Percentiles rank a stretch among this genome's conserved stretches.
phyloP scores from a whole-genome alignment of 2,797 vertebrate genomes.

The Acanthiza pusilla region DNA sequence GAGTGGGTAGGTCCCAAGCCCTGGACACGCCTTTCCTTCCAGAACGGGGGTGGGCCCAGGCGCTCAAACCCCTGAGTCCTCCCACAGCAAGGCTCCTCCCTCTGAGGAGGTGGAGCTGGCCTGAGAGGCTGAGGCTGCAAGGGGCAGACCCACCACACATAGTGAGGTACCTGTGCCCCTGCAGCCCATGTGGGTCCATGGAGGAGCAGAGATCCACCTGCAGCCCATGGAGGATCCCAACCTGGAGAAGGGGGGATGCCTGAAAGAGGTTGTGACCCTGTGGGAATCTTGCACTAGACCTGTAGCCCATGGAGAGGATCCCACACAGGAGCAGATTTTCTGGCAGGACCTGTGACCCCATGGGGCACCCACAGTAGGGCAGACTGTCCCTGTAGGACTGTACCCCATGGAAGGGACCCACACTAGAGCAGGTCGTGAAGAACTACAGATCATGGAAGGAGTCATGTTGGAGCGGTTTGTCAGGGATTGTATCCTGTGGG shows the following conservation, averaged over 20 bases:
- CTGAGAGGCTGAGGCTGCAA: no score
- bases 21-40: no score
- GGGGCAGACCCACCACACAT: neutral
- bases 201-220: neutral
- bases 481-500: neutral
- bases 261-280: neutral
- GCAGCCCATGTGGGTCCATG: neutral
- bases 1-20: no score
- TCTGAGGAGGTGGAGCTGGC: no score
- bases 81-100: no score
- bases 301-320: neutral
- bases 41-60: no score
- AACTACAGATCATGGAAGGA: rapidly evolving
- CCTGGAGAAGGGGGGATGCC: neutral
- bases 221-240: neutral
- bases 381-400: neutral
- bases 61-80: no score
- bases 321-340: neutral
- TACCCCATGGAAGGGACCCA: no score
- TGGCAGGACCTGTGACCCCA: neutral
- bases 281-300: neutral
- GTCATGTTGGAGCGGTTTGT: neutral
- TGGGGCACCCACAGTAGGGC: neutral
- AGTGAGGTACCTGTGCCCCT: neutral
- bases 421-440: neutral